A percentile compares a stretch with the other conserved stretches of the same genome.
Evolutionary conservation across 2,113 vertebrate species (phyloP).

Genomic region (Hyperoodon ampullatus): DNA sequence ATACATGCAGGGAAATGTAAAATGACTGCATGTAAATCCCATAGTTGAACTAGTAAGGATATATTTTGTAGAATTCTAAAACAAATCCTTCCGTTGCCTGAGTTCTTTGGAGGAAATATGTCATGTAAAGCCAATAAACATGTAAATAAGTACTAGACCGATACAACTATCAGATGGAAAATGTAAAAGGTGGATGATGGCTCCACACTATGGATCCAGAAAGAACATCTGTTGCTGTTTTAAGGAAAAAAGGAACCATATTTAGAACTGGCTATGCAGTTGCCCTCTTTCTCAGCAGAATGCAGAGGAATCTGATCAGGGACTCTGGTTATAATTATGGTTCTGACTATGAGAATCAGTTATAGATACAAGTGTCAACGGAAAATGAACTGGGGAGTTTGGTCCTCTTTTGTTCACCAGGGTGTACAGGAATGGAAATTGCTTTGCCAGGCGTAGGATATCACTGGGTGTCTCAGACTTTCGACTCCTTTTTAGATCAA

Average conservation of each 20-base stretch:
- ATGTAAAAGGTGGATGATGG: background rate
- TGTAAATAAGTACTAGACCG: conserved; percentile 60
- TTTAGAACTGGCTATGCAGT: background rate
- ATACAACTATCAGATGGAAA: conserved; percentile 21
- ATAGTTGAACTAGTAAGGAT: conserved; percentile 40
- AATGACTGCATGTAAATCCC: conserved; percentile 46
- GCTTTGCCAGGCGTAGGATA: background rate
- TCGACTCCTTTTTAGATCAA: background rate
- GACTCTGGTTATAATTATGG: background rate
- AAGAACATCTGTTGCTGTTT: background rate
- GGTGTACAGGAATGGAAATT: background rate
- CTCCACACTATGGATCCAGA: background rate
- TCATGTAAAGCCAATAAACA: conserved; percentile 55
- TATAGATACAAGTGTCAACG: background rate
- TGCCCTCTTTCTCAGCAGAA: background rate
- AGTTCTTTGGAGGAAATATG: conserved; percentile 55
- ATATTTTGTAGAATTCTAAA: conserved; percentile 55
- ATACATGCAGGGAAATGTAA: conserved; percentile 53
- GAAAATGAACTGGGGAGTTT: background rate
- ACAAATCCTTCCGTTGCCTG: conserved; percentile 52
- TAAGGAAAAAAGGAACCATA: background rate
- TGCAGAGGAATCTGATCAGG: background rate
- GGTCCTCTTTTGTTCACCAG: background rate
- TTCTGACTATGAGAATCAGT: background rate
- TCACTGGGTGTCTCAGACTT: background rate